Evolutionary conservation across 1,140 invertebrate species (phyloP).

Genomic region (Trinorchestia longiramus): DNA sequence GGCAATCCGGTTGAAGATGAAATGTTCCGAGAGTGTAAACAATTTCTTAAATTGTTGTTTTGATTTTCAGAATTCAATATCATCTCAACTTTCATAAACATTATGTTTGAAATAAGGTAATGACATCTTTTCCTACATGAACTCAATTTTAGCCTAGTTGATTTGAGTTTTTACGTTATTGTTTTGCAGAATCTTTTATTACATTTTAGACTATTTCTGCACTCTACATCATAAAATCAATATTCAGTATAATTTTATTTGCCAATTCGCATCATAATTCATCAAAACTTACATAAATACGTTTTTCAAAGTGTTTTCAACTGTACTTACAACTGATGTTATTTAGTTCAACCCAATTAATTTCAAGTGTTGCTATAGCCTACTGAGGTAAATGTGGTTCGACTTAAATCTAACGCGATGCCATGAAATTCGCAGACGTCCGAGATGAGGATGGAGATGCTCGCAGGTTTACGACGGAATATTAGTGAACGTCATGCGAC

Average conservation of each 20-base stretch:
- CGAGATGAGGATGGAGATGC: background rate
- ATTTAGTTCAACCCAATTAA: background rate
- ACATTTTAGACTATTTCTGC: too few species aligned
- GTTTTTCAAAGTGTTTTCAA: too few species aligned
- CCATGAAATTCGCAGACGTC: slow-evolving; percentile 31
- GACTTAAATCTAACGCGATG: slow-evolving; percentile 34
- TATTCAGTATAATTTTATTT: background rate
- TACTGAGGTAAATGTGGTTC: slow-evolving; percentile 47
- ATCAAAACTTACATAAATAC: background rate
- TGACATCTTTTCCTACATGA: too few species aligned
- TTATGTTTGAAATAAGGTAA: too few species aligned
- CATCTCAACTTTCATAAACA: too few species aligned
- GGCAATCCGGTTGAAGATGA: too few species aligned
- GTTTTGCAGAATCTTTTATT: background rate
- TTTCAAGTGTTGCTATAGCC: slow-evolving; percentile 1
- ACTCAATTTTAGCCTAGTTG: too few species aligned
- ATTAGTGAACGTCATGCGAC: background rate
- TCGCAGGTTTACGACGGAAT: background rate
- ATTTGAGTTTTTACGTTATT: too few species aligned
- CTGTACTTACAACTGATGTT: background rate
- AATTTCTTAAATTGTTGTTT: too few species aligned
- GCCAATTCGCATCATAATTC: background rate
- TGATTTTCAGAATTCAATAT: too few species aligned
- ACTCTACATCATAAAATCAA: background rate
- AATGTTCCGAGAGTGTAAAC: too few species aligned